These are phyloP conservation scores for Chrysocyon brachyurus DNA, from an alignment of 2,797 vertebrate species.

Conservation along the genomic window DNA sequence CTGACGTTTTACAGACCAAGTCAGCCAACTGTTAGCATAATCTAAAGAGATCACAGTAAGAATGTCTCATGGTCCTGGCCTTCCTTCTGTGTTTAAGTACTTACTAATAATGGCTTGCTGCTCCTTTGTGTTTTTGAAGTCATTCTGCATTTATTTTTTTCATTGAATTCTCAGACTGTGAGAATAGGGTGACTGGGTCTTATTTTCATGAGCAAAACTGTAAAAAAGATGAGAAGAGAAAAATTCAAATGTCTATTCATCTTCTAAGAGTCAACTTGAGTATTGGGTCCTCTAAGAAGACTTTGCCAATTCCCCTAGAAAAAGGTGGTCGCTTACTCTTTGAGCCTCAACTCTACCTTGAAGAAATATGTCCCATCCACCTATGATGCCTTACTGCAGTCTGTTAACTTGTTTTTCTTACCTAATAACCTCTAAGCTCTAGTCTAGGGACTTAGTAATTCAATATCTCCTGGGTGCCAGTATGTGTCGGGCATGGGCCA, in stretches of 20 bases:
- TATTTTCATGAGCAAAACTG: conserved; percentile 10
- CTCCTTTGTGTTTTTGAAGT: conserved; percentile 11
- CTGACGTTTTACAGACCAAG: background rate
- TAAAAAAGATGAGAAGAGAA: background rate
- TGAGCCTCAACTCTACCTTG: background rate
- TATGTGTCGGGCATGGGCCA: background rate
- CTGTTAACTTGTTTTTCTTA: background rate
- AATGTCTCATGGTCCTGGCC: background rate
- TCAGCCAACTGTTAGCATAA: background rate
- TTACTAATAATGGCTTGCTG: conserved; percentile 19
- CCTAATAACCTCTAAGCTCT: background rate
- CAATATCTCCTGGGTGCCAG: background rate
- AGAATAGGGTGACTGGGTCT: background rate
- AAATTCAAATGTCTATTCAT: background rate
- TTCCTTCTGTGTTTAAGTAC: background rate
- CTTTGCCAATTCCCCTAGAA: background rate
- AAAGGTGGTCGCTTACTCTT: background rate
- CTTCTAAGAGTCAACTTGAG: background rate
- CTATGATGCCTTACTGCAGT: background rate
- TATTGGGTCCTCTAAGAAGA: background rate
- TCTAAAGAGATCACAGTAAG: background rate
- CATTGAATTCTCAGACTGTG: background rate
- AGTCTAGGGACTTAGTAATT: background rate
- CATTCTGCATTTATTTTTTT: background rate
- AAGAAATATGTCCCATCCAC: background rate